Evolutionary conservation across 2,113 vertebrate genomes (phyloP).

Genomic region (Ammospiza nelsoni): DNA sequence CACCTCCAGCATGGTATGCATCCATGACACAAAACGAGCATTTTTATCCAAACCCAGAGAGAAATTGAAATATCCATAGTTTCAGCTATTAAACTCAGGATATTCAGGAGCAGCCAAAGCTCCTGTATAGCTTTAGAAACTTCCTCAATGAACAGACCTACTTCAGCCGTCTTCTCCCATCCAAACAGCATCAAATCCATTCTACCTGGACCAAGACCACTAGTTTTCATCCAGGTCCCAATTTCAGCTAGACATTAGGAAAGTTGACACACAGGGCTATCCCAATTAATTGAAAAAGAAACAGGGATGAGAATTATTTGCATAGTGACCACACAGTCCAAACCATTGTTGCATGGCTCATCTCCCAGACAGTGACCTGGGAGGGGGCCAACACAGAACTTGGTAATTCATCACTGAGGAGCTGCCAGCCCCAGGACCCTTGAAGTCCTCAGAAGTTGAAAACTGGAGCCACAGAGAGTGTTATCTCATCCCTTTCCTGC

Average conservation of each 20-base stretch:
- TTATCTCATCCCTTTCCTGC: neutral
- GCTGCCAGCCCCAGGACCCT: neutral
- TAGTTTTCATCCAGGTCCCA: conserved; percentile 24
- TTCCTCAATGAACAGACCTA: neutral
- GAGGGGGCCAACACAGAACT: neutral
- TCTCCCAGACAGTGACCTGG: neutral
- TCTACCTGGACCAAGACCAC: conserved; percentile 35
- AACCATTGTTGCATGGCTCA: neutral
- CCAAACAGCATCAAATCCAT: neutral
- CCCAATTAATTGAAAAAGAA: conserved; percentile 13
- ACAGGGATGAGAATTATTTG: conserved; percentile 24
- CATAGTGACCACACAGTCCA: neutral
- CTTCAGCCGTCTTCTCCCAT: neutral
- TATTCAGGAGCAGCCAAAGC: neutral
- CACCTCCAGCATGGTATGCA: neutral
- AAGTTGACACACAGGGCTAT: neutral
- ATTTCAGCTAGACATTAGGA: conserved; percentile 32
- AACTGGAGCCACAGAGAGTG: neutral
- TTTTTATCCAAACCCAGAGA: neutral
- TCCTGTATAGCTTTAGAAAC: neutral
- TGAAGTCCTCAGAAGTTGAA: neutral
- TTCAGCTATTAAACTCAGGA: conserved; percentile 6
- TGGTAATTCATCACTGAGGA: neutral
- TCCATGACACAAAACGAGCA: neutral
- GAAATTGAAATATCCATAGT: neutral